Evolutionary conservation across 2,888 invertebrate genomes (phyloP).

Genomic region (Tricholauxania praeusta): DNA sequence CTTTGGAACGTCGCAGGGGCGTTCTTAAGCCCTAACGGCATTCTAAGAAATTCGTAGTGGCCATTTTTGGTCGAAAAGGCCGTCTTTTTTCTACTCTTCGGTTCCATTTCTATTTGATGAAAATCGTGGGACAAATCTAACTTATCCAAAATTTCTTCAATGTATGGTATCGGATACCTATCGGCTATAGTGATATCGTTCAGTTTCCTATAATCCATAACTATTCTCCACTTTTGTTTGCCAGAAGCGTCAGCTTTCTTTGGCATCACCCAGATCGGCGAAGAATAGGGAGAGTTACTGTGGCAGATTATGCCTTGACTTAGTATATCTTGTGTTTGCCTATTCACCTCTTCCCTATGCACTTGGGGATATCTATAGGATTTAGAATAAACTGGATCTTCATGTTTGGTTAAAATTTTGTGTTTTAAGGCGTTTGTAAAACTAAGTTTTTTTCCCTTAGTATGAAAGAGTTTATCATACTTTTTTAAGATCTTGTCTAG

Average conservation of each 20-base stretch:
- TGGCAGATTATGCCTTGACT: too few relatives aligned
- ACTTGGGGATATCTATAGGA: too few relatives aligned
- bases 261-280: conserved; percentile 45
- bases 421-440: conserved; percentile 37
- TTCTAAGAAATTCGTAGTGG: too few relatives aligned
- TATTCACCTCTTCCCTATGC: too few relatives aligned
- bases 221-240: conserved; percentile 43
- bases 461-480: conserved; percentile 13
- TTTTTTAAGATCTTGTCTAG: conserved; percentile 14
- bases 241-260: conserved; percentile 45
- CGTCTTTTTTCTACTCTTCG: conserved; percentile 42
- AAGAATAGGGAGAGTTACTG: too few relatives aligned
- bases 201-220: conserved; percentile 44
- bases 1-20: too few relatives aligned
- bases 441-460: conserved; percentile 6
- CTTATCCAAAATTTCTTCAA: conserved; percentile 44
- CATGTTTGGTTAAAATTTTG: conserved; percentile 30
- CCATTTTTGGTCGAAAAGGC: conserved; percentile 37
- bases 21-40: too few relatives aligned
- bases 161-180: conserved; percentile 43
- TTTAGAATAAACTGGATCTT: not conserved
- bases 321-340: too few relatives aligned
- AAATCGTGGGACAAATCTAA: conserved; percentile 44
- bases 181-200: conserved; percentile 44
- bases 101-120: conserved; percentile 41